Evolutionary conservation across 2,888 invertebrate genomes (phyloP).

Genomic region (Ephialtes manifestator): DNA sequence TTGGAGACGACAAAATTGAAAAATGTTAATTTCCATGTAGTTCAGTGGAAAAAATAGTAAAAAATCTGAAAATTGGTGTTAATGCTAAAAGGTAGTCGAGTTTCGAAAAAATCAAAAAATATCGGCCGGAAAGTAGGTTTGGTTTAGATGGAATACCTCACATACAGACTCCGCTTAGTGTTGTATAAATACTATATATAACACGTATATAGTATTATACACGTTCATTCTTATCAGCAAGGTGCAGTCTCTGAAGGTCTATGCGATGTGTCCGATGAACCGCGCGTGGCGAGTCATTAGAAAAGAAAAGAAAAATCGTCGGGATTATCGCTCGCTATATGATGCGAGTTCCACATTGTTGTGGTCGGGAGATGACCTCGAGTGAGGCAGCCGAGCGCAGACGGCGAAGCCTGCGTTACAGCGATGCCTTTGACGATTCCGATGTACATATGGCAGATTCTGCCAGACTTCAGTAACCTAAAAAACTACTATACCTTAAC

Average conservation of each 20-base stretch:
- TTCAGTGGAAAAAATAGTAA: too few species aligned
- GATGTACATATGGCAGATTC: conserved; percentile 1
- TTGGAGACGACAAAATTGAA: too few species aligned
- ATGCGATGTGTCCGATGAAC: conserved; percentile 17
- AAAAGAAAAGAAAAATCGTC: conserved; percentile 24
- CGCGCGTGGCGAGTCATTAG: conserved; percentile 29
- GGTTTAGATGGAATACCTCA: too few species aligned
- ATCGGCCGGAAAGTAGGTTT: too few species aligned
- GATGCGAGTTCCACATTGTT: conserved; percentile 16
- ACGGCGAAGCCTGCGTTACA: conserved; percentile 9
- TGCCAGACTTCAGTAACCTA: too few species aligned
- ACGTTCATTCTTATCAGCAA: conserved; percentile 57
- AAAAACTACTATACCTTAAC: too few species aligned
- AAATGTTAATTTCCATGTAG: too few species aligned
- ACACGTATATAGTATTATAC: too few species aligned
- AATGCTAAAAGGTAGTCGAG: too few species aligned
- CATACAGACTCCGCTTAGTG: conserved; percentile 19
- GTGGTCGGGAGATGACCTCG: conserved; percentile 11
- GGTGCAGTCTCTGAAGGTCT: conserved; percentile 56
- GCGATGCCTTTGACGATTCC: conserved; percentile 44
- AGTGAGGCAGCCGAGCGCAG: conserved; percentile 11
- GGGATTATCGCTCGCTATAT: conserved; percentile 26
- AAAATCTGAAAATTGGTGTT: too few species aligned
- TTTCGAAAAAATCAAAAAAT: too few species aligned
- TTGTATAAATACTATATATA: conserved; percentile 8